phyloP scores from a whole-genome alignment of 2,113 vertebrate genomes.

The Mustelus asterias region DNA sequence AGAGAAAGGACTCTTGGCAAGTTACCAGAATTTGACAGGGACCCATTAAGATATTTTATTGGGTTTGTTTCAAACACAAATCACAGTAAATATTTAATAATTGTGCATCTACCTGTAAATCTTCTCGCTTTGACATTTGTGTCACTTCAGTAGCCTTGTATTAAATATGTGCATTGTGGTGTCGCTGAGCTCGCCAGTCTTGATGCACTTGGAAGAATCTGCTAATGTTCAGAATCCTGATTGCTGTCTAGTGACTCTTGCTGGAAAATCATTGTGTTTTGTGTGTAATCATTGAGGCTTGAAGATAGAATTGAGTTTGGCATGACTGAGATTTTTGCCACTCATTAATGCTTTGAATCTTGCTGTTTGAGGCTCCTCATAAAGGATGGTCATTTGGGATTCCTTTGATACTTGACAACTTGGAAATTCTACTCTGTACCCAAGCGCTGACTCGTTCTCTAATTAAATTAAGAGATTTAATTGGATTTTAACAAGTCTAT shows the following conservation, averaged over 20 bases:
- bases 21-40: background rate
- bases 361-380: background rate
- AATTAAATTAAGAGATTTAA: background rate
- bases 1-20: background rate
- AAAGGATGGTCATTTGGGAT: background rate
- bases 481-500: background rate
- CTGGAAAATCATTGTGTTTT: background rate
- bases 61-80: background rate
- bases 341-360: background rate
- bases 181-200: background rate
- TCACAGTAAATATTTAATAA: background rate
- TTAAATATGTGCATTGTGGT: background rate
- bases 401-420: background rate
- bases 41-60: background rate
- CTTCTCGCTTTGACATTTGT: background rate
- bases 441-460: background rate
- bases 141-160: background rate
- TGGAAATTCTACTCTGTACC: background rate
- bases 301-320: background rate
- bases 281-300: background rate
- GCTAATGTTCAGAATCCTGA: background rate
- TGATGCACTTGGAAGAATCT: background rate
- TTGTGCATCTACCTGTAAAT: background rate
- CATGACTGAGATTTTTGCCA: background rate
- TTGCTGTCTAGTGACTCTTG: background rate